phyloP scores from a whole-genome alignment of 2,797 vertebrate genomes.

The Macrochelys suwanniensis region DNA sequence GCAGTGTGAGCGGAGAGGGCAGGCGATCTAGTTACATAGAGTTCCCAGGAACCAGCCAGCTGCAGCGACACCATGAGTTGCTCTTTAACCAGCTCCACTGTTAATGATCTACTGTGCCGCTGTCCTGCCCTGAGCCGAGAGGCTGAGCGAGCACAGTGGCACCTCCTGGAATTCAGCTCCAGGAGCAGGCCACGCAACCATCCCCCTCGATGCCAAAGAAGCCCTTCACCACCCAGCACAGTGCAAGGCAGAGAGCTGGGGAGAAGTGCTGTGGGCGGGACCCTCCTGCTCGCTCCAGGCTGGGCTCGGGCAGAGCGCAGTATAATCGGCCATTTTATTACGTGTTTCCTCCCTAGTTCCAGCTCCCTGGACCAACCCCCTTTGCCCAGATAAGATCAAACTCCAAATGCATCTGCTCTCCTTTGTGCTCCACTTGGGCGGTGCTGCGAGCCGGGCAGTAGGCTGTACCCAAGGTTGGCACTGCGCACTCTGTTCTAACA shows the following conservation, averaged over 20 bases:
- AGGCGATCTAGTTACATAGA: no score
- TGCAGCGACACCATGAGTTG: neutral
- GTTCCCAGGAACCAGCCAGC: fast-evolving
- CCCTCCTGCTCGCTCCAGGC: neutral
- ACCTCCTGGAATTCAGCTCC: no score
- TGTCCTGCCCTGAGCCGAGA: neutral
- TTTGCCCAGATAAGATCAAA: neutral
- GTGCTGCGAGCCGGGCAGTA: neutral
- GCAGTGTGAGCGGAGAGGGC: no score
- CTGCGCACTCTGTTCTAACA: neutral
- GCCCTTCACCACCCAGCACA: neutral
- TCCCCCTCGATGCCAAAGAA: neutral
- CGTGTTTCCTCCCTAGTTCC: neutral
- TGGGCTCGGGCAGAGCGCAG: neutral
- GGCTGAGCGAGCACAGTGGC: neutral
- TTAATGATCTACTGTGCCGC: conserved; percentile 2
- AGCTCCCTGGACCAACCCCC: neutral
- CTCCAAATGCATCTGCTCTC: neutral
- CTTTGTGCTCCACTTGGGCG: neutral
- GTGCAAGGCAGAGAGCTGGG: neutral
- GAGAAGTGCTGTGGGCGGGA: fast-evolving
- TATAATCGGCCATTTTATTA: neutral
- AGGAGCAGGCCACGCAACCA: no score
- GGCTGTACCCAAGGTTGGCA: neutral
- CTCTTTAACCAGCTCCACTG: neutral